These are phyloP conservation scores for Oophaga sylvatica DNA, from an alignment of 2,797 vertebrate genomes.

Conservation along the genomic window DNA sequence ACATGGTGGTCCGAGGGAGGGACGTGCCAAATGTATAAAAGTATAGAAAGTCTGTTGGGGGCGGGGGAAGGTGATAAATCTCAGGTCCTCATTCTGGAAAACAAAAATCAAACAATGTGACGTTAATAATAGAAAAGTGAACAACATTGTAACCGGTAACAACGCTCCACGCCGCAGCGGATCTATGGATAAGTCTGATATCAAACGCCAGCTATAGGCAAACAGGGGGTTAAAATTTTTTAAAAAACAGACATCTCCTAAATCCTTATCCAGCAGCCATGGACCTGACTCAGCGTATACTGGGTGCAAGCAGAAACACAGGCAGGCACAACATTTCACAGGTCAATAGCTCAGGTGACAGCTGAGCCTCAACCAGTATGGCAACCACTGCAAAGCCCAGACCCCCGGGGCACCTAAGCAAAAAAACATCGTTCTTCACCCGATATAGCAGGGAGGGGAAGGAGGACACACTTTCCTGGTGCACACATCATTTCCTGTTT, in stretches of 20 bases:
- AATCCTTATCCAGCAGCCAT: not conserved
- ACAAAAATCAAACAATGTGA: not conserved
- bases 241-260: not conserved
- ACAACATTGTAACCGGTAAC: not conserved
- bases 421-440: not conserved
- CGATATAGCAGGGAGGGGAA: no score
- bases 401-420: not conserved
- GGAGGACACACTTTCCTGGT: not conserved
- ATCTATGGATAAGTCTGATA: not conserved
- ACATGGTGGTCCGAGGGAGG: slow-evolving; percentile 80
- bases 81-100: slow-evolving; percentile 47
- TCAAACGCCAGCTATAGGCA: not conserved
- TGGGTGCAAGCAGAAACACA: not conserved
- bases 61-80: not conserved
- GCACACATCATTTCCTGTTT: not conserved
- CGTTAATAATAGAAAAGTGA: not conserved
- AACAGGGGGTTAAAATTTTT: not conserved
- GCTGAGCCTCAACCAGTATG: not conserved
- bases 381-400: not conserved
- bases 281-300: not conserved
- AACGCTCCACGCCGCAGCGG: not conserved
- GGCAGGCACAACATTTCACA: no score
- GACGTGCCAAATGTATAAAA: slow-evolving; percentile 4
- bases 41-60: slow-evolving; percentile 1
- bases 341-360: not conserved